A percentile compares a stretch with the other conserved stretches of the same genome.
phyloP scores from a whole-genome alignment of 2,797 vertebrate genomes.

The Crotalus adamanteus region DNA sequence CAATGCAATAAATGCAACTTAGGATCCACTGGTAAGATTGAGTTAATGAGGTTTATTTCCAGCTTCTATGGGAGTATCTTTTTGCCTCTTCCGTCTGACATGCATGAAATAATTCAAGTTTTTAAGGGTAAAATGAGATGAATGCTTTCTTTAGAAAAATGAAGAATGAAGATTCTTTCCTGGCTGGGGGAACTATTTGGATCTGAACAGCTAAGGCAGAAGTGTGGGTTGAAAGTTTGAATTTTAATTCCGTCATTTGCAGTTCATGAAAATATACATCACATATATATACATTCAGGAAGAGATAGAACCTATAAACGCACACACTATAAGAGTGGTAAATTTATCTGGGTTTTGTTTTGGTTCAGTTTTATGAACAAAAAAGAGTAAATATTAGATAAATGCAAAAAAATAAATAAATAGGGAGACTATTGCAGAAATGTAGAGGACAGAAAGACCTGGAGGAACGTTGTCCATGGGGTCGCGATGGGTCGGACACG shows the following conservation, averaged over 20 bases:
- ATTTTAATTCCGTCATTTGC: background rate
- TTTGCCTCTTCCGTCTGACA: background rate
- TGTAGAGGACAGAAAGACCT: too few species aligned
- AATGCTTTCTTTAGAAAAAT: background rate
- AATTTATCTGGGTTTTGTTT: background rate
- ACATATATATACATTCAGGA: background rate
- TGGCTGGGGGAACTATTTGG: background rate
- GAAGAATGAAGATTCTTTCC: background rate
- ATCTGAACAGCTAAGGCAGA: background rate
- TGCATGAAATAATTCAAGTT: background rate
- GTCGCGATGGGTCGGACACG: too few species aligned
- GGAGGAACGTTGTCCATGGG: too few species aligned
- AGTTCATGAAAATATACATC: background rate
- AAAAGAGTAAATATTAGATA: background rate
- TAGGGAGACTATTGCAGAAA: background rate
- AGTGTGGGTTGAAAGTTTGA: background rate
- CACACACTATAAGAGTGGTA: background rate
- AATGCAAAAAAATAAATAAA: background rate
- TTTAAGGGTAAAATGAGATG: background rate
- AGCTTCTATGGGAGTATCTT: background rate
- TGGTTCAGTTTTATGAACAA: background rate
- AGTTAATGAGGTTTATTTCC: background rate
- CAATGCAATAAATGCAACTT: background rate
- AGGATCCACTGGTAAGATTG: background rate
- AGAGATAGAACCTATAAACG: background rate